A percentile compares a stretch with the other conserved stretches of the same genome.
Conservation (phyloP, 2,888 invertebrate species). For the Holacanthella duospinosa region DNA sequence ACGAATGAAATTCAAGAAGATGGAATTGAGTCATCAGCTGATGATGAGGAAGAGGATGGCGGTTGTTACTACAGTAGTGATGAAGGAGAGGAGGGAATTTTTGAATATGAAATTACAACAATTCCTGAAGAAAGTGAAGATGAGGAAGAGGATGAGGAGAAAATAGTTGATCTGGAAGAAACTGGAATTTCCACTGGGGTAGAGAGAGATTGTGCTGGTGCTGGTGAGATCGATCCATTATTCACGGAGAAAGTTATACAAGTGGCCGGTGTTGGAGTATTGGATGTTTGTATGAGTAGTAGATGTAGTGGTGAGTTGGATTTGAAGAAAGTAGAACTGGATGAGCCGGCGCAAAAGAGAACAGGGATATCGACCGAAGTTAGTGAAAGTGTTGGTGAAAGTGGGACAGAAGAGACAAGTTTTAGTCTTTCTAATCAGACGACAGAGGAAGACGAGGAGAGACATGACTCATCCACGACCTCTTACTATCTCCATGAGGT, state of each 20-base stretch:
- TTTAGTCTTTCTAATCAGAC: neutral
- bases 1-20: slow-evolving; percentile 28
- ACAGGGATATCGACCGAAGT: slow-evolving; percentile 36
- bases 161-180: neutral
- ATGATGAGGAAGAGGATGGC: slow-evolving; percentile 12
- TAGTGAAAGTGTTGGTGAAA: neutral
- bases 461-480: slow-evolving; percentile 4
- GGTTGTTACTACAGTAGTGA: neutral
- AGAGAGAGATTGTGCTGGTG: slow-evolving; percentile 8
- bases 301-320: neutral
- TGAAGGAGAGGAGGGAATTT: neutral
- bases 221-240: slow-evolving; percentile 15
- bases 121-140: neutral
- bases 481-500: neutral
- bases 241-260: neutral
- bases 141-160: neutral
- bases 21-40: too few relatives aligned
- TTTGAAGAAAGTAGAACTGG: neutral
- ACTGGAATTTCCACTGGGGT: slow-evolving; percentile 2
- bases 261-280: neutral
- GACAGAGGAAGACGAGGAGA: too few relatives aligned
- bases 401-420: slow-evolving; percentile 2
- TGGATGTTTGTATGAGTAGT: neutral
- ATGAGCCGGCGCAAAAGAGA: slow-evolving; percentile 36
- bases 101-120: slow-evolving; percentile 1